phyloP scores from a whole-genome alignment of 1,140 invertebrate genomes.

The Harpegnathos saltator region DNA sequence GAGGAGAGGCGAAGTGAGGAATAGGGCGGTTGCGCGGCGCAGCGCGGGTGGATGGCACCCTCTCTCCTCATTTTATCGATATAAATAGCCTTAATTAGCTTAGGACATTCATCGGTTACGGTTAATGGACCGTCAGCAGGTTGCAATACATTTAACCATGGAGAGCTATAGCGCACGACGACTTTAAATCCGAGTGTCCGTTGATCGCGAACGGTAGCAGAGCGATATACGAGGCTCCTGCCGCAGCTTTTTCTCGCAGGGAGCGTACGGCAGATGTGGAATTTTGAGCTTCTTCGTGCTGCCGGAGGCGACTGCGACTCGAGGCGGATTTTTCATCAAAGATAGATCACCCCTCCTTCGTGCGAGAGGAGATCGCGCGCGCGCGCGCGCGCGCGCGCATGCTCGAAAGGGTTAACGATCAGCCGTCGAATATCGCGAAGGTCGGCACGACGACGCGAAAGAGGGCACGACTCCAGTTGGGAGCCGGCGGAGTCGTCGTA shows the following conservation, averaged over 20 bases:
- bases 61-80: conserved; percentile 66
- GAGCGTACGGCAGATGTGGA: background rate
- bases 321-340: background rate
- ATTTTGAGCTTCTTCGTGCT: too few relatives aligned
- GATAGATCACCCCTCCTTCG: background rate
- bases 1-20: conserved; percentile 25
- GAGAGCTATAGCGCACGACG: conserved; percentile 25
- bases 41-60: conserved; percentile 44
- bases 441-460: conserved; percentile 19
- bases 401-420: conserved; percentile 2
- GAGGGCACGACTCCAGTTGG: background rate
- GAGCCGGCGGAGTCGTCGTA: conserved; percentile 21
- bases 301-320: too few relatives aligned
- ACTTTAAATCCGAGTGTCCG: conserved; percentile 56
- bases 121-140: conserved; percentile 76
- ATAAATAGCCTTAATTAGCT: conserved; percentile 80
- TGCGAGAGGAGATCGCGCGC: background rate
- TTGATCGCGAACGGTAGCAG: conserved; percentile 43
- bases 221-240: background rate
- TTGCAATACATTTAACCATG: conserved; percentile 63
- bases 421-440: conserved; percentile 16
- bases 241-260: background rate
- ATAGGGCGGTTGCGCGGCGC: conserved; percentile 40
- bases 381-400: too few relatives aligned
- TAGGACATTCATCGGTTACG: conserved; percentile 70